Evolutionary conservation across 2,888 invertebrate species (phyloP).

Genomic region (Agrotis ipsilon): DNA sequence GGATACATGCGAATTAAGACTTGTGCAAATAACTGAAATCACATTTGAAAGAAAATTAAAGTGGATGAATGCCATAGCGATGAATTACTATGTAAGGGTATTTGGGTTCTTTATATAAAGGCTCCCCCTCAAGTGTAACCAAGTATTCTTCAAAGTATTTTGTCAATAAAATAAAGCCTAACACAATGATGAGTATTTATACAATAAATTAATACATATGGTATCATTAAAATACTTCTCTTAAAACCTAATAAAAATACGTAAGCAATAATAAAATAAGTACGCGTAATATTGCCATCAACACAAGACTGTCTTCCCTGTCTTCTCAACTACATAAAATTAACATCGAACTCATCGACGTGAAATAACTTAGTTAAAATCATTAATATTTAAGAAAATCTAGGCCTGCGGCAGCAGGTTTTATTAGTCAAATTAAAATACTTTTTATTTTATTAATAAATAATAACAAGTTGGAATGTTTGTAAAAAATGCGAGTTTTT

Average conservation of each 20-base stretch:
- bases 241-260: constrained; percentile 71
- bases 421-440: constrained; percentile 34
- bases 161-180: constrained; percentile 24
- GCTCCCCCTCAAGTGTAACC: background rate
- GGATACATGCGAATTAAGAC: background rate
- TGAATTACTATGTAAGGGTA: constrained; percentile 1
- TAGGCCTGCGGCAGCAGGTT: constrained; percentile 25
- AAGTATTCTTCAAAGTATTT: constrained; percentile 8
- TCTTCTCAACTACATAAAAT: constrained; percentile 41
- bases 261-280: constrained; percentile 72
- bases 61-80: constrained; percentile 8
- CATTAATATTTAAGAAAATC: constrained; percentile 32
- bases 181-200: constrained; percentile 63
- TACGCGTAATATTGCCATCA: constrained; percentile 74
- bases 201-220: constrained; percentile 62
- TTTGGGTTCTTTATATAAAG: no score
- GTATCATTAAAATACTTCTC: constrained; percentile 60
- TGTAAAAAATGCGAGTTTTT: constrained; percentile 50
- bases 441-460: constrained; percentile 42
- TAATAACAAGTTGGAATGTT: constrained; percentile 71
- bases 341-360: constrained; percentile 29
- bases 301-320: constrained; percentile 62
- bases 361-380: constrained; percentile 26
- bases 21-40: background rate
- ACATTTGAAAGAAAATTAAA: background rate